phyloP scores from a whole-genome alignment of 2,113 vertebrate species.

The Copsychus sechellarum region DNA sequence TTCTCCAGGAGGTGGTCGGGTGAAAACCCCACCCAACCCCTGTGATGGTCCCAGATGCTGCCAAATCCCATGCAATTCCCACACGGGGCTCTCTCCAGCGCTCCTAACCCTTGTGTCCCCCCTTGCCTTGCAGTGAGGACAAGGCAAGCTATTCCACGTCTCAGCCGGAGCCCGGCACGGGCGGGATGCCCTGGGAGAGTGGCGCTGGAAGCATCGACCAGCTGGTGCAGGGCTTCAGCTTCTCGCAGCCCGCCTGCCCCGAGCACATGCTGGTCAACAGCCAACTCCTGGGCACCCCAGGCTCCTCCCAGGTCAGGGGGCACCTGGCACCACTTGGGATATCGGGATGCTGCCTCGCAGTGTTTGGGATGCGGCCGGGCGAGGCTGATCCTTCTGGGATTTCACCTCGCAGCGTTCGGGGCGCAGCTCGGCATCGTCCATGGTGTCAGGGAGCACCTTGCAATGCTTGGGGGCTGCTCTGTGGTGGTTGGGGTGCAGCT shows the following conservation, averaged over 20 bases:
- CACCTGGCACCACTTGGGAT: background rate
- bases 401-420: fast-evolving
- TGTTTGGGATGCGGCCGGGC: background rate
- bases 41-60: fast-evolving
- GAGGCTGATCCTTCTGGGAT: background rate
- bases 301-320: constrained; percentile 88
- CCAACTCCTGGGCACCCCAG: constrained; percentile 89
- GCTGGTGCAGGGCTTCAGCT: constrained; percentile 87
- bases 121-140: constrained; percentile 79
- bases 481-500: background rate
- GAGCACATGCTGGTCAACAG: constrained; percentile 95
- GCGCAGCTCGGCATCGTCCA: fast-evolving
- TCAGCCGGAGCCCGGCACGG: constrained; percentile 86
- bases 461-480: background rate
- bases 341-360: background rate
- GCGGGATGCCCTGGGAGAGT: constrained; percentile 79
- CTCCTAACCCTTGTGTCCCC: background rate
- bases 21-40: fast-evolving
- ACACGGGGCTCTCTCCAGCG: fast-evolving
- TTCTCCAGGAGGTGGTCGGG: fast-evolving
- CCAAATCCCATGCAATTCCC: fast-evolving
- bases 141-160: constrained; percentile 86
- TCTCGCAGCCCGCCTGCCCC: constrained; percentile 90
- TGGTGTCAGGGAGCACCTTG: background rate
- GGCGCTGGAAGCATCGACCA: constrained; percentile 72